These are phyloP conservation scores for Pachydiplax longipennis DNA, from an alignment of 2,888 invertebrate genomes.

Conservation along the genomic window DNA sequence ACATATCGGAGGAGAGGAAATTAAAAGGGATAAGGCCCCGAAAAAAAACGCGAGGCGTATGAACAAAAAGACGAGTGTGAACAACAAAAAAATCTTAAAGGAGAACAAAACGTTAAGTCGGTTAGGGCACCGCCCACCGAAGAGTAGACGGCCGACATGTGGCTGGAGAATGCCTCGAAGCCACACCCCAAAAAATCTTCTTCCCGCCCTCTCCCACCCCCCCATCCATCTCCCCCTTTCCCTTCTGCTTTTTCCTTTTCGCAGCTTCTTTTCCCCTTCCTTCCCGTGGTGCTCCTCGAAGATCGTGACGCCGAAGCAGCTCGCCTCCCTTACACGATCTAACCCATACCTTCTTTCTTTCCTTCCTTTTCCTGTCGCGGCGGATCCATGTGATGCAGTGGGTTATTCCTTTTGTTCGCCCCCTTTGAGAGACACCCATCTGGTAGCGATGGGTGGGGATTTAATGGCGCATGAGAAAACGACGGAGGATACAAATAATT, in stretches of 20 bases:
- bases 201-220: neutral
- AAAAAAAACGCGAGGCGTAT: neutral
- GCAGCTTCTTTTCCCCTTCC: neutral
- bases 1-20: neutral
- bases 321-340: neutral
- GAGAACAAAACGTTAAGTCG: constrained; percentile 11
- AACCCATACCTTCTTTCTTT: neutral
- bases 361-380: neutral
- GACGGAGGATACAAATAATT: neutral
- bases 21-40: neutral
- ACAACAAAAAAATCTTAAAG: neutral
- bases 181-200: constrained; percentile 12
- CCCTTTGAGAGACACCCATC: neutral
- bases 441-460: neutral
- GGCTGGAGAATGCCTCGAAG: constrained; percentile 7
- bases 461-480: neutral
- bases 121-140: constrained; percentile 8
- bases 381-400: neutral
- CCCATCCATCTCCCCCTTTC: neutral
- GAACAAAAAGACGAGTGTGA: neutral
- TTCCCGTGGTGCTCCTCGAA: neutral
- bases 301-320: neutral
- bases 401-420: neutral
- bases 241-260: neutral
- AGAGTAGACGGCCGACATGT: constrained; percentile 7